Evolutionary conservation across 2,888 invertebrate genomes (phyloP), one percentile per base, ranked within the genome.

Genomic region (Apotomis betuletana): DNA sequence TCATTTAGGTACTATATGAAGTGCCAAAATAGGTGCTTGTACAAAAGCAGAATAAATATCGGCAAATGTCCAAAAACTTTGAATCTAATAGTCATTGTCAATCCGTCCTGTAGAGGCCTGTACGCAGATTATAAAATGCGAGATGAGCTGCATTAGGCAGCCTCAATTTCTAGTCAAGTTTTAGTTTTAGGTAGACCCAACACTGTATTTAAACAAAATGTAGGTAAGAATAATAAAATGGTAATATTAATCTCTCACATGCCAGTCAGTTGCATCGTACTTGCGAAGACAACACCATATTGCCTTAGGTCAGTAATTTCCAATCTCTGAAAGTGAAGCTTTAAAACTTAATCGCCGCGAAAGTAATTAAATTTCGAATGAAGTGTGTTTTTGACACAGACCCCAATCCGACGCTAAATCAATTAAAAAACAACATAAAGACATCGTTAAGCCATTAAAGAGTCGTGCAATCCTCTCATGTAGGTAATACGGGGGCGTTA

Each of bases 401-500:
- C 75, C 77, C 77, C 74, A 76, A 12, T 49, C 6, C 6, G 72
- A 73, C 76, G 76, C 77, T 79, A 77, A 80, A 78, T 79, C 75
- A 77, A 81, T 78, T 74, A 76, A 70, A 61, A 74, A 62, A 73
- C 74, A 73, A 68, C 63, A 67, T 76, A 72, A 70, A 74, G 75
- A 75, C 76, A 72, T 79, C 77, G 75, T 79, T 76, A 77, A 77
- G 73, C 73, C 67, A 75, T 79, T 79, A 78, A 74, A 75, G 74
- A 74, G 77, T 78, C 74, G 75, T 75, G 68, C 72, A 72, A 61
- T 70, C 70, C 62, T 59, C 67, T 36, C 61, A 73, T 75, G 63
- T 74, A 69, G 74, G 74, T 72, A 69, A 71, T 68, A 77, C 77
- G 79, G 75, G 76, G 81, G 80, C 82, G 81, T 79, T 83, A 79